These are phyloP conservation scores for Channa maculata DNA, from an alignment of 2,113 vertebrate species.

Conservation along the genomic window DNA sequence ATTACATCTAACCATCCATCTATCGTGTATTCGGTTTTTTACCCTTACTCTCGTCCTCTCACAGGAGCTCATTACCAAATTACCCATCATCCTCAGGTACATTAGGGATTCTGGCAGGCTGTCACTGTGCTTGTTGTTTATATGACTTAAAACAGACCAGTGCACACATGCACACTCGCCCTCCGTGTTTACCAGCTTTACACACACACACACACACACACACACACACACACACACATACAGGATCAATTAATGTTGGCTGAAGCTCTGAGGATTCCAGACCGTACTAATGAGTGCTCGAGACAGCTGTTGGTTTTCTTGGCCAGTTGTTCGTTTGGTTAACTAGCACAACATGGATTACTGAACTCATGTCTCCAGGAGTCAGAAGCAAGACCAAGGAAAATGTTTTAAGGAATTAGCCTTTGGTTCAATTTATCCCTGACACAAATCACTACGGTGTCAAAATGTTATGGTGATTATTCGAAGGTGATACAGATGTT, in stretches of 20 bases:
- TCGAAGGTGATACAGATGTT: neutral
- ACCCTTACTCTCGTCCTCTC: constrained; percentile 27
- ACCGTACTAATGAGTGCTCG: constrained; percentile 70
- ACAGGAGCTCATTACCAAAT: constrained; percentile 75
- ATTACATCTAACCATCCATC: neutral
- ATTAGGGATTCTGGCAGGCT: constrained; percentile 75
- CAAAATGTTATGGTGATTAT: neutral
- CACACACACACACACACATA: constrained; percentile 36
- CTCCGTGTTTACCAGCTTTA: constrained; percentile 16
- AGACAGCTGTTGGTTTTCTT: constrained; percentile 74
- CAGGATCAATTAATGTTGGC: constrained; percentile 52
- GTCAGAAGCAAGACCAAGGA: constrained; percentile 7
- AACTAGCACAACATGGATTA: constrained; percentile 14
- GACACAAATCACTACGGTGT: rapidly evolving
- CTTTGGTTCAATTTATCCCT: neutral
- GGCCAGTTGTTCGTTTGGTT: constrained; percentile 31
- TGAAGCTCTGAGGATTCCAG: constrained; percentile 58
- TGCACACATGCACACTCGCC: constrained; percentile 38
- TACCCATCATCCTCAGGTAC: constrained; percentile 70
- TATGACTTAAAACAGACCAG: constrained; percentile 62
- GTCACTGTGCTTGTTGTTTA: constrained; percentile 72
- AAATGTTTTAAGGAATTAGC: neutral
- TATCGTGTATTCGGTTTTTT: constrained; percentile 16
- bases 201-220: constrained; percentile 36
- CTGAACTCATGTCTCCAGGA: constrained; percentile 34